A percentile compares a stretch with the other conserved stretches of the same genome.
phyloP scores from a whole-genome alignment of 2,888 invertebrate genomes.

The Apodemia mormo region DNA sequence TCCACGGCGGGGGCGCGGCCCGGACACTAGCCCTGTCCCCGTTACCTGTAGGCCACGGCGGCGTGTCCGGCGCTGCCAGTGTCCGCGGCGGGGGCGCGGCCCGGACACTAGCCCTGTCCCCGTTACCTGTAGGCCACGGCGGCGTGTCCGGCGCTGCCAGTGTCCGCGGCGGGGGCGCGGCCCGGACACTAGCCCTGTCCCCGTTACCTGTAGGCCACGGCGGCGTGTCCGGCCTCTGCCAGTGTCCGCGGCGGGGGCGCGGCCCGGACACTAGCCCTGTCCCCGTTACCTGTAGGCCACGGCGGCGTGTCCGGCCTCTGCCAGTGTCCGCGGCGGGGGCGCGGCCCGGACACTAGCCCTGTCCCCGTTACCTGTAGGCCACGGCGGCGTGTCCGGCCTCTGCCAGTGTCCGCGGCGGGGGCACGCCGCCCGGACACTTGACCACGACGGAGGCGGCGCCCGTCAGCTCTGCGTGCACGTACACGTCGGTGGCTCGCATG shows the following conservation, averaged over 20 bases:
- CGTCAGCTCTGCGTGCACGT: slow-evolving; percentile 97
- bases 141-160: slow-evolving; percentile 90
- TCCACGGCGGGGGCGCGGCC: slow-evolving; percentile 85
- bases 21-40: slow-evolving; percentile 83
- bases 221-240: slow-evolving; percentile 92
- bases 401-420: slow-evolving; percentile 97
- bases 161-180: slow-evolving; percentile 57
- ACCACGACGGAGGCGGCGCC: slow-evolving; percentile 96
- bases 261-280: too few relatives aligned
- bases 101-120: slow-evolving; percentile 84
- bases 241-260: too few relatives aligned
- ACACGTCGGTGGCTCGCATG: slow-evolving; percentile 91
- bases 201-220: slow-evolving; percentile 90
- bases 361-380: slow-evolving; percentile 85
- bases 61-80: slow-evolving; percentile 89
- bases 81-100: slow-evolving; percentile 58
- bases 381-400: slow-evolving; percentile 99
- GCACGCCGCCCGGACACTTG: slow-evolving; percentile 87
- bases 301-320: slow-evolving; percentile 98
- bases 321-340: slow-evolving; percentile 97
- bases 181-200: slow-evolving; percentile 84
- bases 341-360: slow-evolving; percentile 85
- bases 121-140: slow-evolving; percentile 92
- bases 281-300: slow-evolving; percentile 88
- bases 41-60: slow-evolving; percentile 93